These are phyloP conservation scores for Colostygia pectinataria DNA, from an alignment of 2,888 invertebrate genomes.

Conservation along the genomic window DNA sequence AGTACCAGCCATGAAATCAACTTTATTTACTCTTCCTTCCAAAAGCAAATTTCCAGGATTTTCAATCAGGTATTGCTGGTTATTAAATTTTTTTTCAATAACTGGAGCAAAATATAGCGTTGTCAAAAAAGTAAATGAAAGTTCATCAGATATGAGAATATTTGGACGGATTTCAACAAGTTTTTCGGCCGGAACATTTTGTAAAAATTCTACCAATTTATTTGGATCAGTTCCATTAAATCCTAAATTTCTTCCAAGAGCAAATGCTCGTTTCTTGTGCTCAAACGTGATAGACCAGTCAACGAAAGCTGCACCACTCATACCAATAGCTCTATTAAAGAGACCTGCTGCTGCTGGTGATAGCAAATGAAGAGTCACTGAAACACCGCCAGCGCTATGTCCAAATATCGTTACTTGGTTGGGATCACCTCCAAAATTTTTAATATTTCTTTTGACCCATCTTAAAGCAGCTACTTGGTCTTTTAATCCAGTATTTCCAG, in stretches of 20 bases:
- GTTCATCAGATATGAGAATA: constrained; percentile 18
- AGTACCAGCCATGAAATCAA: constrained; percentile 24
- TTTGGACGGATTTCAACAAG: constrained; percentile 16
- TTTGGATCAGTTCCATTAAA: constrained; percentile 32
- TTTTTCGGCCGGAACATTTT: constrained; percentile 17
- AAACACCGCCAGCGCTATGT: constrained; percentile 70
- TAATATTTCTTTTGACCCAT: constrained; percentile 71
- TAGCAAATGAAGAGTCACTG: constrained; percentile 49
- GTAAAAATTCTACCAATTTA: constrained; percentile 20
- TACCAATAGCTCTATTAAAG: constrained; percentile 65
- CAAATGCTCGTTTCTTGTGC: constrained; percentile 33
- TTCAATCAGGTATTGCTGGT: constrained; percentile 24
- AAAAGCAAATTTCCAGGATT: constrained; percentile 7
- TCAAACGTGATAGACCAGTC: constrained; percentile 12
- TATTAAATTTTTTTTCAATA: constrained; percentile 25
- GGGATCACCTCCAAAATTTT: constrained; percentile 69
- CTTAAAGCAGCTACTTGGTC: constrained; percentile 70
- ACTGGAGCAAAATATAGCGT: constrained; percentile 21
- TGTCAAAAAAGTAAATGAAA: background rate
- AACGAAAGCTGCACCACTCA: constrained; percentile 84
- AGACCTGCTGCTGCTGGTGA: constrained; percentile 56
- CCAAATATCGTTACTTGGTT: constrained; percentile 70
- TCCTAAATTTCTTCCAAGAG: constrained; percentile 39
- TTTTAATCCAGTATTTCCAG: constrained; percentile 71
- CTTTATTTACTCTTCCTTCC: constrained; percentile 13